Evolutionary conservation across 2,797 vertebrate genomes (phyloP).

Genomic region (Chrosomus eos): DNA sequence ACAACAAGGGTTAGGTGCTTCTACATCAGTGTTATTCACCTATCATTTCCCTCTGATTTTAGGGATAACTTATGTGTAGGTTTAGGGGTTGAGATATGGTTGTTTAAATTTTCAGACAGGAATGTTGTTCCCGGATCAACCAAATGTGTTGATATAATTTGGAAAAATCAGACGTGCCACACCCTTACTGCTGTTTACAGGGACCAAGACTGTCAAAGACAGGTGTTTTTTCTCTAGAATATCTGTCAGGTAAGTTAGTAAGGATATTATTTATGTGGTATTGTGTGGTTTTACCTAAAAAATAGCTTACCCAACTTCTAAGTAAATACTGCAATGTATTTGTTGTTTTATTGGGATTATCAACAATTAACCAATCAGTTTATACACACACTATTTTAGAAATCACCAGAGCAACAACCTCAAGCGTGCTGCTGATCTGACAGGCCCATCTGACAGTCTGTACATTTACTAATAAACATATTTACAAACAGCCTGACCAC

Average conservation of each 20-base stretch:
- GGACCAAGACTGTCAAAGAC: background rate
- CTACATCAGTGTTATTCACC: background rate
- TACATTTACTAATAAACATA: background rate
- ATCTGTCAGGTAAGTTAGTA: background rate
- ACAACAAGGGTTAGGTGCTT: background rate
- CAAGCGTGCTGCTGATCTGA: background rate
- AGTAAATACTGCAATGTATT: background rate
- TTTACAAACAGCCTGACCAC: background rate
- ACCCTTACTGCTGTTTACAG: background rate
- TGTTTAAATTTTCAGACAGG: background rate
- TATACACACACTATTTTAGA: background rate
- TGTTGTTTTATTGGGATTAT: background rate
- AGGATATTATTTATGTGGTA: background rate
- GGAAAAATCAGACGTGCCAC: background rate
- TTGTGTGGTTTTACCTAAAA: too few relatives aligned
- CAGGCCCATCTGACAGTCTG: conserved; percentile 5
- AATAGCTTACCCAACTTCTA: background rate
- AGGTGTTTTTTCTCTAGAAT: background rate
- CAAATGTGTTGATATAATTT: too few relatives aligned
- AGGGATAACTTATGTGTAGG: background rate
- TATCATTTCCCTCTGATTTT: background rate
- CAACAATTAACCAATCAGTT: background rate
- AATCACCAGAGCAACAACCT: background rate
- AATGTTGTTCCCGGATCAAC: background rate
- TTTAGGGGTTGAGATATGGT: background rate